A percentile compares a stretch with the other conserved stretches of the same genome.
These are phyloP conservation scores for Miniopterus natalensis DNA, from an alignment of 2,113 vertebrate species.

Conservation along the genomic window DNA sequence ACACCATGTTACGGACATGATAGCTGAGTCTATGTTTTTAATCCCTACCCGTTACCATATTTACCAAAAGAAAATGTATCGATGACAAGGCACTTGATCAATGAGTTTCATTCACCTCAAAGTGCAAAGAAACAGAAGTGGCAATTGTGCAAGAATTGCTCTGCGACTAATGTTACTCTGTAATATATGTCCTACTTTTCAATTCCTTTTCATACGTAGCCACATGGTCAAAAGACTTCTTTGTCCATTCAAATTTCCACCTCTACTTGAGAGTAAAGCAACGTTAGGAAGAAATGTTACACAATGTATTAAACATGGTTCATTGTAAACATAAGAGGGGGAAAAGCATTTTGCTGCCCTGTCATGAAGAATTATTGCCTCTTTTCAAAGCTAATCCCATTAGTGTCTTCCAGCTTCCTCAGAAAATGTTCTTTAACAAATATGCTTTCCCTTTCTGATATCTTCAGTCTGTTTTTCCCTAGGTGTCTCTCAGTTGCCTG, in stretches of 20 bases:
- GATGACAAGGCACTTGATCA: neutral
- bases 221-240: neutral
- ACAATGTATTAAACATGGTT: neutral
- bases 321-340: neutral
- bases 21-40: neutral
- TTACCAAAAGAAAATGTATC: neutral
- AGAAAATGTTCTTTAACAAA: neutral
- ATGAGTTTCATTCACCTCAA: neutral
- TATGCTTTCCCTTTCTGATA: neutral
- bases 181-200: neutral
- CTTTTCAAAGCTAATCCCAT: constrained; percentile 17
- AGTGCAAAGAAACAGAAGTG: neutral
- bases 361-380: neutral
- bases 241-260: constrained; percentile 24
- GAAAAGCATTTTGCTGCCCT: neutral
- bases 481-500: neutral
- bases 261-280: constrained; percentile 24
- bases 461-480: neutral
- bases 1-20: neutral
- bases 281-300: neutral
- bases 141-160: neutral
- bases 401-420: neutral
- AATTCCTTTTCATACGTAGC: neutral
- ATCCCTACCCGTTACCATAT: neutral
- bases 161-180: neutral